Evolutionary conservation across 2,113 vertebrate genomes (phyloP).

Genomic region (Ibidorhyncha struthersii): DNA sequence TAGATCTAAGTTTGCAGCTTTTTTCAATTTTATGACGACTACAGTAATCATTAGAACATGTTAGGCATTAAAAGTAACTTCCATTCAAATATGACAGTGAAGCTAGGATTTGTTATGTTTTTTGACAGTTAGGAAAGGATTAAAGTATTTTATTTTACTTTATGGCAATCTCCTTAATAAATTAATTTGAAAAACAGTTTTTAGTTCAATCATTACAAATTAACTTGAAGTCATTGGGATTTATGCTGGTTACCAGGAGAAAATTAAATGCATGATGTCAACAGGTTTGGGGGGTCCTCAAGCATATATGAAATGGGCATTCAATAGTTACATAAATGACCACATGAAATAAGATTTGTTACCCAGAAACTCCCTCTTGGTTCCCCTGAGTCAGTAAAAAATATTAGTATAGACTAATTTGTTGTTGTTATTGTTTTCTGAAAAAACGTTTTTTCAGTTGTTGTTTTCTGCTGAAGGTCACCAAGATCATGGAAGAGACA

Average conservation of each 20-base stretch:
- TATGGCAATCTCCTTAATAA: not conserved
- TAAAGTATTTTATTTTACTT: not conserved
- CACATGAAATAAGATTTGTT: not conserved
- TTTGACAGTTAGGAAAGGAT: not conserved
- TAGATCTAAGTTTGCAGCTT: not conserved
- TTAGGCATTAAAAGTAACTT: not conserved
- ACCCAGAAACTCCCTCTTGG: not conserved
- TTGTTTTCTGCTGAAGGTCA: not conserved
- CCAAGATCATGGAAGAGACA: not conserved
- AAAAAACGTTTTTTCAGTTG: too few species aligned
- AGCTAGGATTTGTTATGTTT: not conserved
- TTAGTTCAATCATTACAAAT: not conserved
- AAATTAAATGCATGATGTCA: not conserved
- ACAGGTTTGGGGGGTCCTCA: not conserved
- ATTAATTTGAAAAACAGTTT: not conserved
- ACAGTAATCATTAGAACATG: not conserved
- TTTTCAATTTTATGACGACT: not conserved
- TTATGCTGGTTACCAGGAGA: not conserved
- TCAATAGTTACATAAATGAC: not conserved
- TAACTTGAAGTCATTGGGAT: not conserved
- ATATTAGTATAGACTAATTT: not conserved
- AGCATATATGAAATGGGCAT: not conserved
- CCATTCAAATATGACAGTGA: not conserved
- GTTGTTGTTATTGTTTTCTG: too few species aligned
- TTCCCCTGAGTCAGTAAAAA: not conserved